Percentiles rank a stretch among this genome's conserved stretches.
These are phyloP conservation scores for Hololepta plana DNA, from an alignment of 2,888 invertebrate species.

Conservation along the genomic window DNA sequence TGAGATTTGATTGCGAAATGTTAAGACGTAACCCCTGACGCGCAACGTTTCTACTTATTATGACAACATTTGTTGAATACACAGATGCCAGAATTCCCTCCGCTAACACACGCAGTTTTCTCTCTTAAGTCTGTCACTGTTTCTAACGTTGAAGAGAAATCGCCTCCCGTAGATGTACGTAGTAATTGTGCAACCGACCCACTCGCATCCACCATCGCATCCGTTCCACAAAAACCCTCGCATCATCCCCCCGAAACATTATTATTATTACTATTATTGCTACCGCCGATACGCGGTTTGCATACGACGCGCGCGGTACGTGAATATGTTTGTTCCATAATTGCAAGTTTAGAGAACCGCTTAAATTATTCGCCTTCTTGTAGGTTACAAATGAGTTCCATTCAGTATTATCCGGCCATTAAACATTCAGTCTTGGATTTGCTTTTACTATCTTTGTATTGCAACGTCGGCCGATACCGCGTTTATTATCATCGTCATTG, in stretches of 20 bases:
- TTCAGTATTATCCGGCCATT: conserved; percentile 11
- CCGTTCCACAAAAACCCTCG: no score
- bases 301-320: conserved; percentile 13
- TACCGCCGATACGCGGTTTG: no score
- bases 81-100: conserved; percentile 10
- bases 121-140: no score
- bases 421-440: conserved; percentile 11
- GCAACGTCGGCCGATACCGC: no score
- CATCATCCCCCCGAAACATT: no score
- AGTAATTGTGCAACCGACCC: no score
- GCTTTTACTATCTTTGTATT: conserved; percentile 6
- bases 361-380: conserved; percentile 12
- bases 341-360: conserved; percentile 15
- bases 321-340: conserved; percentile 16
- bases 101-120: no score
- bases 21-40: conserved; percentile 14
- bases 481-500: no score
- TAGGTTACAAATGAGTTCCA: conserved; percentile 11
- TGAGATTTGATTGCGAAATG: conserved; percentile 14
- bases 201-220: no score
- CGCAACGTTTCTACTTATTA: conserved; percentile 13
- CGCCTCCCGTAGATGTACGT: no score
- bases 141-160: no score
- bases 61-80: conserved; percentile 12
- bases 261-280: no score